Percentiles rank a stretch among this genome's conserved stretches.
Evolutionary conservation across 2,113 vertebrate genomes (phyloP).

Genomic region (Pachycephala philippinensis): DNA sequence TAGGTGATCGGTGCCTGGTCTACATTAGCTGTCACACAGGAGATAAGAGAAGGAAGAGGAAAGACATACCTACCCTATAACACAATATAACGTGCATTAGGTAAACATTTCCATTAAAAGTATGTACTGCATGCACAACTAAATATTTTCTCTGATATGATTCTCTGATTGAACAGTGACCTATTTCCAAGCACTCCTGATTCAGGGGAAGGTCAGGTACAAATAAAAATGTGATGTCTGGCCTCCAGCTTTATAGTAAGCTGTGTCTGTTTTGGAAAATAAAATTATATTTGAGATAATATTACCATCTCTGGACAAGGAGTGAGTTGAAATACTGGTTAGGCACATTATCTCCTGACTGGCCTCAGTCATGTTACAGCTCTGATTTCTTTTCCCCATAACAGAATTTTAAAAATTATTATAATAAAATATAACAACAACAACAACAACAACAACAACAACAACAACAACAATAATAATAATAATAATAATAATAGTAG

Average conservation of each 20-base stretch:
- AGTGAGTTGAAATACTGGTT: neutral
- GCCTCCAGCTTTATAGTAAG: neutral
- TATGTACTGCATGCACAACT: neutral
- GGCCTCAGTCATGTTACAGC: neutral
- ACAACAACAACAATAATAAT: no score
- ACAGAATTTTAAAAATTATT: neutral
- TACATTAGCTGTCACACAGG: neutral
- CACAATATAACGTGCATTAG: neutral
- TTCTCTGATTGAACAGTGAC: neutral
- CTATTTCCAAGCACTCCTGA: neutral
- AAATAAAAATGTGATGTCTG: neutral
- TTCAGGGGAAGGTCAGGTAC: neutral
- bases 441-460: no score
- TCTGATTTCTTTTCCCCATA: neutral
- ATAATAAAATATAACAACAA: no score
- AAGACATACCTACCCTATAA: neutral
- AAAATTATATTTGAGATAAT: neutral
- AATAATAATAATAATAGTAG: neutral
- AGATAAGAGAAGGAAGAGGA: neutral
- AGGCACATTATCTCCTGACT: neutral
- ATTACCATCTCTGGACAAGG: neutral
- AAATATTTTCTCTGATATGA: neutral
- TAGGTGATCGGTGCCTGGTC: neutral
- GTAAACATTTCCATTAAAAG: neutral
- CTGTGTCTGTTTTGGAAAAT: neutral